Percentiles rank a stretch among this genome's conserved stretches.
Conservation (phyloP, 2,888 invertebrate species). For the Epirrhoe alternata region DNA sequence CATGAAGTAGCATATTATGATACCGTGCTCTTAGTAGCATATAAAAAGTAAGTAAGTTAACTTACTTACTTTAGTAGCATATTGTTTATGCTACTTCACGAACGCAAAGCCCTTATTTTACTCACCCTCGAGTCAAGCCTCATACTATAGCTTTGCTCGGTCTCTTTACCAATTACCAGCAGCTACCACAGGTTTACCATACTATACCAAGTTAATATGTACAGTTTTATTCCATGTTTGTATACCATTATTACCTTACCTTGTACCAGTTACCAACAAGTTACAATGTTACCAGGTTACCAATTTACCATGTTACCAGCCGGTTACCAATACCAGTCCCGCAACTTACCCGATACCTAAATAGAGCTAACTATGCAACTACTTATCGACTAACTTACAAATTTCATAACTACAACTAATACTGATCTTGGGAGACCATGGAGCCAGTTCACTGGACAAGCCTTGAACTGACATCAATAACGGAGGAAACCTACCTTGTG, state of each 20-base stretch:
- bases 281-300: slow-evolving; percentile 6
- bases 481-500: slow-evolving; percentile 82
- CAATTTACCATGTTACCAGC: background rate
- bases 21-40: too few relatives aligned
- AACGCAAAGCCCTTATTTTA: too few relatives aligned
- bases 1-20: too few relatives aligned
- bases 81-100: too few relatives aligned
- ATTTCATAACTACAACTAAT: slow-evolving; percentile 72
- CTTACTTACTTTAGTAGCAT: too few relatives aligned
- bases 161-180: too few relatives aligned
- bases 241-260: too few relatives aligned
- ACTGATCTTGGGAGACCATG: slow-evolving; percentile 48
- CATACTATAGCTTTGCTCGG: too few relatives aligned
- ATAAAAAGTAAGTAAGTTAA: too few relatives aligned
- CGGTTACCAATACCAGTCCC: slow-evolving; percentile 10
- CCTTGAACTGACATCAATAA: slow-evolving; percentile 25
- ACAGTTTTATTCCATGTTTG: background rate
- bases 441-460: slow-evolving; percentile 36
- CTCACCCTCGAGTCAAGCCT: too few relatives aligned
- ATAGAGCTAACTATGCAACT: slow-evolving; percentile 30
- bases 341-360: slow-evolving; percentile 27
- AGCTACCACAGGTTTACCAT: too few relatives aligned
- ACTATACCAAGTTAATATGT: too few relatives aligned
- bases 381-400: slow-evolving; percentile 63
- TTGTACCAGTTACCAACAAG: slow-evolving; percentile 3